phyloP scores from a whole-genome alignment of 2,888 invertebrate genomes.

The Nomada hirtipes region DNA sequence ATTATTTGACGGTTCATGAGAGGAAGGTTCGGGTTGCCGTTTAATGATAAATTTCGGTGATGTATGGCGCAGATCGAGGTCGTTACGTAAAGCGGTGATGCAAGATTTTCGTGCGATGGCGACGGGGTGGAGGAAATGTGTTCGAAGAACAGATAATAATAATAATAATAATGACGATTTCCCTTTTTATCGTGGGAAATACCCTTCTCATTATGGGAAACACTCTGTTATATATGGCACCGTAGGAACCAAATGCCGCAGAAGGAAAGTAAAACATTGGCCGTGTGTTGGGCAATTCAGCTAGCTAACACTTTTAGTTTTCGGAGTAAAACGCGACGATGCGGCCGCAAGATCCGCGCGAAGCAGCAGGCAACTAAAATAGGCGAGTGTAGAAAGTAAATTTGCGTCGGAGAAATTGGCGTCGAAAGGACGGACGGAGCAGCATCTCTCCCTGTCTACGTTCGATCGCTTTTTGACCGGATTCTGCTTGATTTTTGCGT shows the following conservation, averaged over 20 bases:
- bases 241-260: neutral
- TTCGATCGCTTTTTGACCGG: conserved; percentile 20
- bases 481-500: conserved; percentile 33
- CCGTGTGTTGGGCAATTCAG: neutral
- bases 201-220: neutral
- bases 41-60: neutral
- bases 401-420: conserved; percentile 56
- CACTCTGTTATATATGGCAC: neutral
- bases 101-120: neutral
- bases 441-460: conserved; percentile 26
- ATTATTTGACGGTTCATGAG: too few species aligned
- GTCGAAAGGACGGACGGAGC: conserved; percentile 26
- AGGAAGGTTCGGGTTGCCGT: too few species aligned
- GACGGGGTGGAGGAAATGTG: neutral
- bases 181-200: neutral
- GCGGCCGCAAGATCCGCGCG: conserved; percentile 6
- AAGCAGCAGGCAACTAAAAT: conserved; percentile 51
- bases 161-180: neutral
- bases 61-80: neutral
- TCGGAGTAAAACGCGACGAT: neutral
- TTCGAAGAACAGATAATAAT: too few species aligned
- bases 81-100: neutral
- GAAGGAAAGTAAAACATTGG: too few species aligned
- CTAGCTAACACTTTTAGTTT: conserved; percentile 21
- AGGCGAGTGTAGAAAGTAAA: conserved; percentile 67